phyloP scores from a whole-genome alignment of 2,888 invertebrate genomes.

The Acronicta alni region DNA sequence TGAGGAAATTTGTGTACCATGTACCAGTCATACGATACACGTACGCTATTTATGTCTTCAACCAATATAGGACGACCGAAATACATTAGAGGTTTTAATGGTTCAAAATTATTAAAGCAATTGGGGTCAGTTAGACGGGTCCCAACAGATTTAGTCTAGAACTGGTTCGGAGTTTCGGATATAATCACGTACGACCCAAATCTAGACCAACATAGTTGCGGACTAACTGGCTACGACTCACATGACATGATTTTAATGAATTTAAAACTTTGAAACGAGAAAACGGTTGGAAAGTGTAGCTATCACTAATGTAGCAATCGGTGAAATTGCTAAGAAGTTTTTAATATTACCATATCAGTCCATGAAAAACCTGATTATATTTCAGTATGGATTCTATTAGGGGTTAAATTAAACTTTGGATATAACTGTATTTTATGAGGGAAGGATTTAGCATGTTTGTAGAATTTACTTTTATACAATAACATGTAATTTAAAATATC shows the following conservation, averaged over 20 bases:
- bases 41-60: conserved; percentile 59
- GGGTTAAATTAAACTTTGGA: too few relatives aligned
- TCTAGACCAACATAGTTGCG: conserved; percentile 67
- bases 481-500: conserved; percentile 4
- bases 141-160: conserved; percentile 66
- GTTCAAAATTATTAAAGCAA: conserved; percentile 60
- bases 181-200: conserved; percentile 80
- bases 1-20: conserved; percentile 56
- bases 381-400: too few relatives aligned
- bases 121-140: conserved; percentile 67
- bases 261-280: conserved; percentile 15
- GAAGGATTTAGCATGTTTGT: too few relatives aligned
- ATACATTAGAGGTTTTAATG: conserved; percentile 50
- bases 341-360: too few relatives aligned
- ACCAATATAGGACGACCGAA: conserved; percentile 52
- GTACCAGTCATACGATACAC: conserved; percentile 52
- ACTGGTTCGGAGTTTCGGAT: conserved; percentile 65
- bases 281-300: conserved; percentile 9
- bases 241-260: conserved; percentile 50
- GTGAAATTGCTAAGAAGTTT: background rate
- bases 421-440: too few relatives aligned
- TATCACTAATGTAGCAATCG: background rate
- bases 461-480: background rate
- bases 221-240: conserved; percentile 55
- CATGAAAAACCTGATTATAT: too few relatives aligned